A percentile compares a stretch with the other conserved stretches of the same genome.
Conservation (phyloP, 1,140 invertebrate species). For the Microplitis mediator region DNA sequence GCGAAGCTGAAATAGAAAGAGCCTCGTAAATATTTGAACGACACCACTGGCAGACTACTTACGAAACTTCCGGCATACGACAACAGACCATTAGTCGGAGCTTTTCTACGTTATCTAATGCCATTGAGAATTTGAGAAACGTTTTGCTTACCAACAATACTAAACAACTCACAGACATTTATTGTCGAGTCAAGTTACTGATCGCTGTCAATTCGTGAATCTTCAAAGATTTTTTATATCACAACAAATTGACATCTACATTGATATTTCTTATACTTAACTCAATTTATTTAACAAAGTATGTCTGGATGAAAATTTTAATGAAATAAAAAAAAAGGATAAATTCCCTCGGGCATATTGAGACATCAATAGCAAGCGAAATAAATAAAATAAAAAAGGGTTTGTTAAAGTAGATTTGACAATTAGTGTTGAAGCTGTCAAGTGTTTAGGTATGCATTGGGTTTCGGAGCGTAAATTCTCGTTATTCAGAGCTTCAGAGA, state of each 20-base stretch:
- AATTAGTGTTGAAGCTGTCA: neutral
- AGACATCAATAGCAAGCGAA: no score
- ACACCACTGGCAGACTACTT: constrained; percentile 38
- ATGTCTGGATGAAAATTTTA: no score
- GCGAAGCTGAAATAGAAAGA: neutral
- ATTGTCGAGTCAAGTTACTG: neutral
- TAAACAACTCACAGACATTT: neutral
- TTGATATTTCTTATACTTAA: neutral
- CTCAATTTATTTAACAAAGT: neutral
- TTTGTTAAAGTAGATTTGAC: neutral
- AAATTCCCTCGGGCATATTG: no score
- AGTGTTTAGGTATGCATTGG: neutral
- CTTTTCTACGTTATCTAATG: constrained; percentile 28
- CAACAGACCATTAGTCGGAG: constrained; percentile 35
- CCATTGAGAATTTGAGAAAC: neutral
- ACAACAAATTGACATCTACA: neutral
- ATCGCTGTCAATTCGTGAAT: neutral
- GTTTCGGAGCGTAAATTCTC: neutral
- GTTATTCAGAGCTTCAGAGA: neutral
- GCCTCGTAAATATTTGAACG: constrained; percentile 43
- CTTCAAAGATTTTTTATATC: neutral
- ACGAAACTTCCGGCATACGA: constrained; percentile 41
- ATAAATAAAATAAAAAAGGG: no score
- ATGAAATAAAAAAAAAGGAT: no score
- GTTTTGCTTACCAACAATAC: no score